A percentile compares a stretch with the other conserved stretches of the same genome.
phyloP scores from a whole-genome alignment of 2,888 invertebrate species.

The Asteroscopus sphinx region DNA sequence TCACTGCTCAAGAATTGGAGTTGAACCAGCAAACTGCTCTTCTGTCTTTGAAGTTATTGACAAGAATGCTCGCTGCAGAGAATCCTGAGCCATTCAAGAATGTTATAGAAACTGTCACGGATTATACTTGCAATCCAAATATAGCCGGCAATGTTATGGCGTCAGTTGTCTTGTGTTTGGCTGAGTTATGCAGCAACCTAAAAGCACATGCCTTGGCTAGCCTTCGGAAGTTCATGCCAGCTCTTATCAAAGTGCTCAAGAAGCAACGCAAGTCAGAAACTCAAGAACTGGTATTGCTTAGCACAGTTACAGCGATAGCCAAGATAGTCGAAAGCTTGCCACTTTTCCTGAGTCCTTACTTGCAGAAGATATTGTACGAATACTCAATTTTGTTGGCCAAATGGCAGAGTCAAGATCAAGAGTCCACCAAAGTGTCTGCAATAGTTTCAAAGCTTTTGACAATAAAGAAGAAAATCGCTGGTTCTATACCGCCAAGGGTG shows the following conservation, averaged over 20 bases:
- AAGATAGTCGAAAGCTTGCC: conserved; percentile 95
- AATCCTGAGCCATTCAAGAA: conserved; percentile 93
- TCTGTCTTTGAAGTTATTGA: conserved; percentile 95
- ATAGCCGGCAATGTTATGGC: conserved; percentile 92
- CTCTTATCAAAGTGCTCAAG: conserved; percentile 91
- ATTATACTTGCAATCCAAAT: conserved; percentile 87
- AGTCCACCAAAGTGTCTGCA: conserved; percentile 85
- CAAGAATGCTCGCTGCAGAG: conserved; percentile 92
- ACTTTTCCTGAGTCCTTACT: conserved; percentile 95
- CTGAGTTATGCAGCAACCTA: conserved; percentile 94
- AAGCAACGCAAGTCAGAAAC: conserved; percentile 90
- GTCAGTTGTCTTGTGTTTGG: conserved; percentile 93
- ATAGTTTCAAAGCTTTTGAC: conserved; percentile 90
- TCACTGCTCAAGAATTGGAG: conserved; percentile 90
- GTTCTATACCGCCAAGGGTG: conserved; percentile 92
- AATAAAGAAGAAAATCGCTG: conserved; percentile 92
- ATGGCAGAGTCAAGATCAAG: conserved; percentile 85
- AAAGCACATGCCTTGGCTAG: conserved; percentile 93
- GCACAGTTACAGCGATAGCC: conserved; percentile 94
- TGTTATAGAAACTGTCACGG: conserved; percentile 92
- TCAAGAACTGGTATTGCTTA: conserved; percentile 91
- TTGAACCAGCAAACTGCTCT: conserved; percentile 95
- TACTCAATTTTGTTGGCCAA: conserved; percentile 90
- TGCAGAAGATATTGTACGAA: conserved; percentile 92
- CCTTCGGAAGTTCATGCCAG: conserved; percentile 95